Evolutionary conservation across 2,113 vertebrate genomes (phyloP).

Genomic region (Epinephelus moara): DNA sequence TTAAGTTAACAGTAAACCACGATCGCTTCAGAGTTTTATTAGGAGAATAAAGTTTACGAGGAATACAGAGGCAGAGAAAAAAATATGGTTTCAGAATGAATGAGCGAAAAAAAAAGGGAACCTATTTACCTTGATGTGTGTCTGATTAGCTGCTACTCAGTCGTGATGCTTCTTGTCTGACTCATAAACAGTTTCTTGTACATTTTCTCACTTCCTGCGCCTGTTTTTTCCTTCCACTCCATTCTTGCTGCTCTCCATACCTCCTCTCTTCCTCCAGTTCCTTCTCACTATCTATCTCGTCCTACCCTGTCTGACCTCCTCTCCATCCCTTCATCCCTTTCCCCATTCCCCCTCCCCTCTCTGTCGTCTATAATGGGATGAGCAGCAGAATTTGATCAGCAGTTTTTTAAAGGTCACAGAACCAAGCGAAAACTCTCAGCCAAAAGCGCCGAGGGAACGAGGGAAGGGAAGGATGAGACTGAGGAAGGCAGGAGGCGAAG

Average conservation of each 20-base stretch:
- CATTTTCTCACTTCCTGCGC: constrained; percentile 36
- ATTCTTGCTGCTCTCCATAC: constrained; percentile 19
- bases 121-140: constrained; percentile 23
- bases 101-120: neutral
- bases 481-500: constrained; percentile 12
- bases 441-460: constrained; percentile 46
- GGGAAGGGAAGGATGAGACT: constrained; percentile 27
- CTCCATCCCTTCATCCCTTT: constrained; percentile 20
- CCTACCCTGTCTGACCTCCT: constrained; percentile 50
- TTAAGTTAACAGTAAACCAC: constrained; percentile 82
- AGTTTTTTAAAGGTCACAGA: constrained; percentile 78
- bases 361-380: constrained; percentile 67
- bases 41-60: constrained; percentile 69
- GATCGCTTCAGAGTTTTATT: constrained; percentile 71
- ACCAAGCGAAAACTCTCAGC: constrained; percentile 66
- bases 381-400: constrained; percentile 80
- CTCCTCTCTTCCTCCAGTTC: constrained; percentile 27
- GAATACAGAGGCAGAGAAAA: constrained; percentile 45
- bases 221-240: constrained; percentile 17
- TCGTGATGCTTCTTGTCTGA: constrained; percentile 49
- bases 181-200: constrained; percentile 46
- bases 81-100: constrained; percentile 33
- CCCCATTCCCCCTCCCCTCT: constrained; percentile 7
- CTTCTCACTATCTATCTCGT: constrained; percentile 13
- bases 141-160: constrained; percentile 36